A percentile compares a stretch with the other conserved stretches of the same genome.
These are phyloP conservation scores for Ips typographus DNA, from an alignment of 1,140 invertebrate genomes.

Conservation along the genomic window DNA sequence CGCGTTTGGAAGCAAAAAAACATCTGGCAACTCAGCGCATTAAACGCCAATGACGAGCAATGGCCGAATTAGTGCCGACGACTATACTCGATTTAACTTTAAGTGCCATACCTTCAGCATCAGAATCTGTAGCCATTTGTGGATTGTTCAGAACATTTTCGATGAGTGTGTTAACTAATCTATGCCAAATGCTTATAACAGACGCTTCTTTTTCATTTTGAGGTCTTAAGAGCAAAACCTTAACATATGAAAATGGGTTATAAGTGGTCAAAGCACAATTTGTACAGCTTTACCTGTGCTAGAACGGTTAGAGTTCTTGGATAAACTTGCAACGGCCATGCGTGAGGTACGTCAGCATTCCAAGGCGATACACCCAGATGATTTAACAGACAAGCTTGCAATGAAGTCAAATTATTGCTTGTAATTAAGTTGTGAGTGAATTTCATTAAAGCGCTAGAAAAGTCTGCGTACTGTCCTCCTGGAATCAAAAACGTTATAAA, in stretches of 20 bases:
- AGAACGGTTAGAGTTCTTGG: constrained; percentile 74
- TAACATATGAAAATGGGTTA: constrained; percentile 37
- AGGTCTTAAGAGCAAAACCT: constrained; percentile 76
- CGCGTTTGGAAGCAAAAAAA: neutral
- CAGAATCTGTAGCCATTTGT: constrained; percentile 57
- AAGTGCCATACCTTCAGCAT: constrained; percentile 59
- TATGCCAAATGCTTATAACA: constrained; percentile 87
- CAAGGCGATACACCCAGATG: constrained; percentile 77
- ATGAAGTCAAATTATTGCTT: constrained; percentile 64
- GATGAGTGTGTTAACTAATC: constrained; percentile 82
- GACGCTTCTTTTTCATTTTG: constrained; percentile 84
- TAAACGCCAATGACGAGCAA: too few species aligned
- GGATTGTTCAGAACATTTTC: constrained; percentile 71
- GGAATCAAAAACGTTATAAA: constrained; percentile 34
- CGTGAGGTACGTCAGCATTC: constrained; percentile 60
- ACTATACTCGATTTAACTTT: constrained; percentile 14
- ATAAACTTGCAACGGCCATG: constrained; percentile 83
- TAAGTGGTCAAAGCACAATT: neutral
- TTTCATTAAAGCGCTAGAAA: constrained; percentile 75
- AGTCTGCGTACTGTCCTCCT: constrained; percentile 77
- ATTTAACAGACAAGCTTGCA: constrained; percentile 72
- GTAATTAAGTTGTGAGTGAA: constrained; percentile 85
- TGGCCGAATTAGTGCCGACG: too few species aligned
- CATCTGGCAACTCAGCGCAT: too few species aligned
- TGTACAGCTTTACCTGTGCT: constrained; percentile 56